Evolutionary conservation across 2,888 invertebrate species (phyloP), one percentile per base, ranked within the genome.

Genomic region (Caenorhabditis sp.): DNA sequence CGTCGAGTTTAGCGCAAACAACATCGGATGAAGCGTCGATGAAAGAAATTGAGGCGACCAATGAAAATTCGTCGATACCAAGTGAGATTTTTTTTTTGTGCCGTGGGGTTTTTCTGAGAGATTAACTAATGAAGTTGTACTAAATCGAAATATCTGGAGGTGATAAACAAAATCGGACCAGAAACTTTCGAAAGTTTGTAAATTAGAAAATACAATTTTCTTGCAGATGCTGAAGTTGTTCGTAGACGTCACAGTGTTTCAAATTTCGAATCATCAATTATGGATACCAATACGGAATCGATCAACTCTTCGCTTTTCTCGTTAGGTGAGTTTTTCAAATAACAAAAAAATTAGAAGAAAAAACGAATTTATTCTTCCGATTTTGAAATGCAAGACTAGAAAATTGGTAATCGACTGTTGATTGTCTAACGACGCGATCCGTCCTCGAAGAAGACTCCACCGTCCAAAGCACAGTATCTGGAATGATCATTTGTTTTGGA

Each of bases 241-340:
- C 55, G 68, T 23, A 65, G 79, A 26, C 62, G 79, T 43, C 79
- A 79, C 63, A 79, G 79, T 58, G 69, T 79, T 6, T 79, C 79
- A 1, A 69, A 72, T 63, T 63, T 79, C 59, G 66, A 68, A 37
- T 67, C 72, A 6, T 76, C 76, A 1, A 51, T 63, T 0, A 54
- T 76, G 19, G 69, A 76, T 58, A 75, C 74, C 0, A 64, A 66
- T 49, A 72, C 79, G 6, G 75, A 79, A 62, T 77, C 77, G 0
- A 59, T 77, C 43, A 70, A 67, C 14, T 74, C 77, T 5, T 74
- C 74, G 23, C 49, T 74, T 50, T 64, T 70, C 21, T 68, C 66
- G 58, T 31, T 77, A 24, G 74, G 74, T 77, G n/a, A 21, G 73
- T 67, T 65, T 50, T 51, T 19, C 50, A 17, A 12, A 17, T 19